A percentile compares a stretch with the other conserved stretches of the same genome.
phyloP scores from a whole-genome alignment of 1,140 invertebrate genomes.

The Rhopalosiphum padi region DNA sequence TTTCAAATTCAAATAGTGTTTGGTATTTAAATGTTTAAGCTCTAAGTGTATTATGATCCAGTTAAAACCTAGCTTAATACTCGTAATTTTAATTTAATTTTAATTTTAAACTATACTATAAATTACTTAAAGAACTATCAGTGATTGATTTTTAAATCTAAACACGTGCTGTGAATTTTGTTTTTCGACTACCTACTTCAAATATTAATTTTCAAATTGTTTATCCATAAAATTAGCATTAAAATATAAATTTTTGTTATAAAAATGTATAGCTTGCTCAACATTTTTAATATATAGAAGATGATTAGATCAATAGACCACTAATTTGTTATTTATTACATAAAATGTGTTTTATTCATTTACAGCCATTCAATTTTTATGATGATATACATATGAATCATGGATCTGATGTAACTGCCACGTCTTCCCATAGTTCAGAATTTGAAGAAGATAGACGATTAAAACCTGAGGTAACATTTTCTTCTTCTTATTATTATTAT shows the following conservation, averaged over 20 bases:
- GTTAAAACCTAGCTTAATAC: too few species aligned
- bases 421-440: conserved; percentile 54
- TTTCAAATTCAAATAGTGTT: not conserved
- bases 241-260: not conserved
- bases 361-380: conserved; percentile 54
- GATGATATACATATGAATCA: conserved; percentile 57
- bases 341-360: not conserved
- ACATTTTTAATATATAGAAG: not conserved
- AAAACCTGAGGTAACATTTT: conserved; percentile 47
- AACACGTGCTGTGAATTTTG: too few species aligned
- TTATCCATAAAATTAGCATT: not conserved
- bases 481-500: too few species aligned
- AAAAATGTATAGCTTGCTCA: not conserved
- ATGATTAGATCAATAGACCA: not conserved
- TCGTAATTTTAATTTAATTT: too few species aligned
- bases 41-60: too few species aligned
- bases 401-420: conserved; percentile 61
- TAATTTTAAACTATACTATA: not conserved
- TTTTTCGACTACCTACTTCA: not conserved
- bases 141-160: too few species aligned
- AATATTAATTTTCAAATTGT: not conserved
- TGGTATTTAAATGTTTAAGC: not conserved
- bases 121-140: not conserved
- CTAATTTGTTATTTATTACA: not conserved
- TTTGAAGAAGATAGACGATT: conserved; percentile 50